Evolutionary conservation across 2,113 vertebrate species (phyloP), one percentile per base, ranked within the genome.

Genomic region (Halichoeres trimaculatus): DNA sequence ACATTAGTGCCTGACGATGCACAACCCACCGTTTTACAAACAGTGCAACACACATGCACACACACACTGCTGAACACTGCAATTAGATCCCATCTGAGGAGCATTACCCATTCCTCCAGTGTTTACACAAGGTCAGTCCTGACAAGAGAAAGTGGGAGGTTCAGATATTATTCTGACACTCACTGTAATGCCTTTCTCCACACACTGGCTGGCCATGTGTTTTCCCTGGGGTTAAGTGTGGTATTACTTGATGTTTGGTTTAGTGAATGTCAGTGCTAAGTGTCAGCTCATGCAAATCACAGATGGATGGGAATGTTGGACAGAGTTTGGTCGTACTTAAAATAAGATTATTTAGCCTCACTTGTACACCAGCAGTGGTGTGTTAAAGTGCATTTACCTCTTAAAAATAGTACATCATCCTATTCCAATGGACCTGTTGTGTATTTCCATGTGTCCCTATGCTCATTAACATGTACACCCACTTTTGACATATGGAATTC

Each of bases 51-150:
- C 50, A 50, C 54, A 47, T 59, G 41, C n/a, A 59, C 38, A 61
- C 54, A 70, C 14, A 38, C 50, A 53, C 67, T 43, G 35, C 62
- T 58, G 74, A 77, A 74, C 80, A 68, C 55, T 77, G 81, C 86
- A 91, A 91, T 90, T 92, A 88, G 77, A 79, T 69, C 84, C 88
- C 90, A 91, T 93, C 85, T 92, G 88, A 92, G 84, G 91, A 91
- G 72, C 85, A 93, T 93, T 93, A 94, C 80, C 85, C 81, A 36
- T 84, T 90, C 74, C 74, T 87, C 79, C 85, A 78, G 88, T 94
- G 91, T 92, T 93, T 90, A 91, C 87, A 90, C 86, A 91, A 89
- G 85, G 87, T 90, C 86, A 86, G 78, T 80, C 69, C 76, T 86
- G 86, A 84, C 11, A 26, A 80, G 61, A 78, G 85, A 82, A 85